Evolutionary conservation across 2,113 vertebrate species (phyloP), one percentile per base, ranked within the genome.

Genomic region (Spermophilus dauricus): DNA sequence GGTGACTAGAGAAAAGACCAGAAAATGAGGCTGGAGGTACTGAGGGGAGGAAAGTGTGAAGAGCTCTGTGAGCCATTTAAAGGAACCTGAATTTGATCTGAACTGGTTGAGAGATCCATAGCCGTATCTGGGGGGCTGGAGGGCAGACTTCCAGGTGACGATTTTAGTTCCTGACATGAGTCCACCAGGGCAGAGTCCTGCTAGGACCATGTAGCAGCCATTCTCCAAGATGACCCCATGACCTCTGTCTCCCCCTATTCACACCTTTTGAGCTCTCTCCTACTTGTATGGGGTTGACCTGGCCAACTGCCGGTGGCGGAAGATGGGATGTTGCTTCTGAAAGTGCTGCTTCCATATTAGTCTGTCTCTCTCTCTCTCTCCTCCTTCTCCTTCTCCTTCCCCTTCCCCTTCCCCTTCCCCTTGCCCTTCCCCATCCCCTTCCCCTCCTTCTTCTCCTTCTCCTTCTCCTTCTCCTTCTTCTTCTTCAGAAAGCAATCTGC

Each of bases 291-390:
- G 11, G 75, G 58, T 13, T 61, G 37, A 34, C 37, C 69, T 45
- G 53, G 51, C 24, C 20, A 5, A n/a, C 0, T 24, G 30, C 37
- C 58, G 2, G 4, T 3, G 1, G 3, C 14, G 56, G 42, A 42
- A n/a, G 63, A 51, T 9, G n/a, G 30, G 11, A 2, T 37, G 28
- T 8, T 39, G 51, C 30, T 26, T 75, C 53, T 77, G 8, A 78
- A 17, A 30, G 30, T 32, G 34, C 6, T 3, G 7, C 34, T n/a
- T 78, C 83, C 5, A 5, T 58, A n/a, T 80, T 12, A 89, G 65
- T 6, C 17, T 13, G 28, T 51, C 34, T 51, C 37, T 42, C 53
- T 73, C 34, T 76, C 3, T 6, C 42, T 45, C 42, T 45, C 42
- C 37, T 37, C 37, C 37, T 37, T 37, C 37, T 37, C 2, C 37